Percentiles rank a stretch among this genome's conserved stretches.
phyloP scores from a whole-genome alignment of 2,888 invertebrate genomes.

The Tromatobia lineatoria region DNA sequence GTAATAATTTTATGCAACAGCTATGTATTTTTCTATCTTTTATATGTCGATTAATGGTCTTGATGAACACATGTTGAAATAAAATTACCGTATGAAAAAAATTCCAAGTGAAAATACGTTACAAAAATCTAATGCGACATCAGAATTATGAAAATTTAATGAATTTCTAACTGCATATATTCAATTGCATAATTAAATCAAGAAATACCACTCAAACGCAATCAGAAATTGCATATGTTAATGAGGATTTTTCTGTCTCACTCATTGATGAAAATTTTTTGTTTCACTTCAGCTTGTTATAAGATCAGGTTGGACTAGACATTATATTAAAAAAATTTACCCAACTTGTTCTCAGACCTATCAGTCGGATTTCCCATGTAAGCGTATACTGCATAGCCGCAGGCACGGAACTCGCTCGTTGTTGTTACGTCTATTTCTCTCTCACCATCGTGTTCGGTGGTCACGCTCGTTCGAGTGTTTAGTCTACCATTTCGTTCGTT shows the following conservation, averaged over 20 bases:
- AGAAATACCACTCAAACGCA: too few relatives aligned
- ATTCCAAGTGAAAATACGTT: neutral
- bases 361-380: neutral
- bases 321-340: neutral
- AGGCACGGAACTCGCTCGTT: constrained; percentile 38
- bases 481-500: constrained; percentile 80
- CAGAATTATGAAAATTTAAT: neutral
- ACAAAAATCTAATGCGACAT: neutral
- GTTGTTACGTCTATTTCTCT: constrained; percentile 56
- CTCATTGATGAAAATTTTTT: too few relatives aligned
- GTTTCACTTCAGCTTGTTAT: too few relatives aligned
- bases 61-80: neutral
- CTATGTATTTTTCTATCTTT: neutral
- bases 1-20: neutral
- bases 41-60: neutral
- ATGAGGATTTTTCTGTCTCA: too few relatives aligned
- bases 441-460: constrained; percentile 70
- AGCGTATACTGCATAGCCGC: constrained; percentile 25
- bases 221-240: too few relatives aligned
- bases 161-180: neutral
- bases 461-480: constrained; percentile 82
- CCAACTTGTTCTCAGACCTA: neutral
- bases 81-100: neutral
- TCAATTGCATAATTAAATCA: too few relatives aligned
- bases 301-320: neutral